A percentile compares a stretch with the other conserved stretches of the same genome.
phyloP scores from a whole-genome alignment of 1,140 invertebrate species.

The Neodiprion lecontei region DNA sequence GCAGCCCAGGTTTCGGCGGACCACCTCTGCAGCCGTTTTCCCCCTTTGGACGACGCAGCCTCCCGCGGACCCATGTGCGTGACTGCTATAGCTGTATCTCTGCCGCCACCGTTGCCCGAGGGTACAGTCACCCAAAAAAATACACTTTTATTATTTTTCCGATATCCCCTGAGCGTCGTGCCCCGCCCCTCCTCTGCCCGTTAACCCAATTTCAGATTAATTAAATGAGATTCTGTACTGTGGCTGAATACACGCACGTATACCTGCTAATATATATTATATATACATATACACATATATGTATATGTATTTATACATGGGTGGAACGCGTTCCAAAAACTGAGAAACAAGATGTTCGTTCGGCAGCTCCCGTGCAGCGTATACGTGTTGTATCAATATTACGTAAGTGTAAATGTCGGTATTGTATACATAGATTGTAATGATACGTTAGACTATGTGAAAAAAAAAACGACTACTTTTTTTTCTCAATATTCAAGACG shows the following conservation, averaged over 20 bases:
- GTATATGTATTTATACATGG: neutral
- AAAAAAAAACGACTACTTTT: no score
- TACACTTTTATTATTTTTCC: constrained; percentile 19
- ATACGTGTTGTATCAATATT: no score
- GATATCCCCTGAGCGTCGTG: neutral
- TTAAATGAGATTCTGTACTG: constrained; percentile 24
- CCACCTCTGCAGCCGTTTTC: neutral
- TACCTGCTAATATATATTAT: neutral
- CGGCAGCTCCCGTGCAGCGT: no score
- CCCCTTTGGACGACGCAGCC: neutral
- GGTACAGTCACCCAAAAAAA: constrained; percentile 2
- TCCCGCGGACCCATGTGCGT: constrained; percentile 1
- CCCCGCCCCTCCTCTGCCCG: neutral
- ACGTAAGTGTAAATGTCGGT: no score
- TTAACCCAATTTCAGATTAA: constrained; percentile 28
- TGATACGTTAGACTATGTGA: no score
- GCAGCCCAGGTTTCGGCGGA: neutral
- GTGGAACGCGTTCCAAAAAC: neutral
- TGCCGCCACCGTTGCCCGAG: neutral
- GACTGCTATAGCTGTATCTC: neutral
- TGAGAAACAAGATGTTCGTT: neutral
- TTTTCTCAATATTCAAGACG: no score
- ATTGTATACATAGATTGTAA: no score
- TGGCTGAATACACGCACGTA: constrained; percentile 5
- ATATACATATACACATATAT: neutral